A percentile compares a stretch with the other conserved stretches of the same genome.
Evolutionary conservation across 2,113 vertebrate genomes (phyloP).

Genomic region (Rhynchopsitta pachyrhyncha): DNA sequence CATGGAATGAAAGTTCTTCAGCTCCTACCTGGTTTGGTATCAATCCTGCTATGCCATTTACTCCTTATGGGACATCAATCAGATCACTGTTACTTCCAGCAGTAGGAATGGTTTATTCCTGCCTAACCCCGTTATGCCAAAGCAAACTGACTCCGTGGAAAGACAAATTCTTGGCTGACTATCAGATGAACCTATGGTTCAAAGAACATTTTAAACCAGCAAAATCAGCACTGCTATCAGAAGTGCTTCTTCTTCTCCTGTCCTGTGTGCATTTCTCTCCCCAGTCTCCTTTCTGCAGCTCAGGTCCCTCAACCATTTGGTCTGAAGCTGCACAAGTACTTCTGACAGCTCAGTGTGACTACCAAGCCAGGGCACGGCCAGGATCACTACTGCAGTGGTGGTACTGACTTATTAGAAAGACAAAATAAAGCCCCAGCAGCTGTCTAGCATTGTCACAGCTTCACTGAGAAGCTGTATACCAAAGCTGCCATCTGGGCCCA

Average conservation of each 20-base stretch:
- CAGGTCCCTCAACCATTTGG: neutral
- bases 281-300: neutral
- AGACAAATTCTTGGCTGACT: neutral
- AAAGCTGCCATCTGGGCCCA: neutral
- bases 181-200: neutral
- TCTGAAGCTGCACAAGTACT: neutral
- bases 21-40: accelerated
- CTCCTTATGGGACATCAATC: neutral
- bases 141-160: neutral
- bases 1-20: neutral
- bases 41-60: neutral
- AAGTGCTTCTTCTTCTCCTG: neutral
- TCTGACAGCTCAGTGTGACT: neutral
- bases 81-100: neutral
- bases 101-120: neutral
- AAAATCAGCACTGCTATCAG: neutral
- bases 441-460: neutral
- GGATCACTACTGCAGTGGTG: neutral
- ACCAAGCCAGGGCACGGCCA: neutral
- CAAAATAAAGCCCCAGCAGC: neutral
- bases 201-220: neutral
- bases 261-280: neutral
- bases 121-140: neutral
- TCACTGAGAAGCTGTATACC: neutral
- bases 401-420: neutral